A percentile compares a stretch with the other conserved stretches of the same genome.
Conservation (phyloP, 2,888 invertebrate species). For the Tetanocera ferruginea region DNA sequence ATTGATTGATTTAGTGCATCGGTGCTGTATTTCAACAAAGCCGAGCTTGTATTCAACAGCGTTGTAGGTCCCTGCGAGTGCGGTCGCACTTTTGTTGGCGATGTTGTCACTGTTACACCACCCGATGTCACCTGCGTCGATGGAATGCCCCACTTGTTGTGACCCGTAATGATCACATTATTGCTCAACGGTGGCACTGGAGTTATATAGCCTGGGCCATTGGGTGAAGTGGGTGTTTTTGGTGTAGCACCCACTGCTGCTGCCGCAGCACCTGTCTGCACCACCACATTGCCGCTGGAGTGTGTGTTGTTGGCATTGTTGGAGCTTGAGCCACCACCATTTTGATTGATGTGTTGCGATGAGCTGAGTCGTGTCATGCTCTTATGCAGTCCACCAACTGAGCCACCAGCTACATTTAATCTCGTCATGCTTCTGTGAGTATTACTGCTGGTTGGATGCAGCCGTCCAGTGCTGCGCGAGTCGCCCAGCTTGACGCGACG, state of each 20-base stretch:
- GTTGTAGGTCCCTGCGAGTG: slow-evolving; percentile 73
- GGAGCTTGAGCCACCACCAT: slow-evolving; percentile 60
- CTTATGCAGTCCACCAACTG: slow-evolving; percentile 83
- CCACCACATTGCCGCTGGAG: slow-evolving; percentile 66
- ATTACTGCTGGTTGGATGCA: slow-evolving; percentile 79
- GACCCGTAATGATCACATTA: slow-evolving; percentile 71
- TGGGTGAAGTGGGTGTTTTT: slow-evolving; percentile 52
- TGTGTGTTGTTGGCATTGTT: slow-evolving; percentile 54
- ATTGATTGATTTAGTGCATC: slow-evolving; percentile 70
- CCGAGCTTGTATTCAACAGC: slow-evolving; percentile 66
- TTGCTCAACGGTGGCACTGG: slow-evolving; percentile 70
- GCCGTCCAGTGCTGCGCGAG: slow-evolving; percentile 81
- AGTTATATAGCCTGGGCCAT: slow-evolving; percentile 64
- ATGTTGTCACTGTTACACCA: slow-evolving; percentile 77
- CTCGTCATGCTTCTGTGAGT: slow-evolving; percentile 85
- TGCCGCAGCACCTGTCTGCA: slow-evolving; percentile 57
- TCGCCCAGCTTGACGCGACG: slow-evolving; percentile 79
- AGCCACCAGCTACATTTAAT: slow-evolving; percentile 81
- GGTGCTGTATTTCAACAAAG: slow-evolving; percentile 67
- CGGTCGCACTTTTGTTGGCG: slow-evolving; percentile 71
- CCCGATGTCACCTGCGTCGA: slow-evolving; percentile 70
- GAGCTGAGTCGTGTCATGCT: slow-evolving; percentile 86
- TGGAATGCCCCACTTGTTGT: slow-evolving; percentile 72
- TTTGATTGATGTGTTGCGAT: slow-evolving; percentile 81
- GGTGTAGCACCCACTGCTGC: slow-evolving; percentile 49